A percentile compares a stretch with the other conserved stretches of the same genome.
Evolutionary conservation across 2,113 vertebrate species (phyloP).

Genomic region (Brienomyrus brachyistius): DNA sequence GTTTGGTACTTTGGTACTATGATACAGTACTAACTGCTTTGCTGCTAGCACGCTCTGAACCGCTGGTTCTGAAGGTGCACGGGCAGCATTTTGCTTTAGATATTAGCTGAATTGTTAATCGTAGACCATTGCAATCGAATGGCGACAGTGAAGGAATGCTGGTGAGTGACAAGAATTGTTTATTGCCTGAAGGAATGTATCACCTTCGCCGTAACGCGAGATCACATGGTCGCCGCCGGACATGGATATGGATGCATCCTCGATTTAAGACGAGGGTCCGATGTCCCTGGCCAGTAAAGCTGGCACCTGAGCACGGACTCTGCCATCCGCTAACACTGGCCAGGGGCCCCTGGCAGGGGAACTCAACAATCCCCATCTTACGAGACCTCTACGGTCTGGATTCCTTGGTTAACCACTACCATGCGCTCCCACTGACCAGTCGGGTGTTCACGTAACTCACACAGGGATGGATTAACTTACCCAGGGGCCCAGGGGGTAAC

Average conservation of each 20-base stretch:
- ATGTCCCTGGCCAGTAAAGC: not conserved
- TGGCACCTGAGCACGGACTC: not conserved
- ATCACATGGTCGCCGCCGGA: not conserved
- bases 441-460: not conserved
- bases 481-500: not conserved
- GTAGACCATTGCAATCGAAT: not conserved
- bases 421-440: not conserved
- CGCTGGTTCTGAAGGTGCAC: not conserved
- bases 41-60: not conserved
- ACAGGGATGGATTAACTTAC: not conserved
- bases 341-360: not conserved
- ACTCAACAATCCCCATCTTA: not conserved
- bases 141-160: not conserved
- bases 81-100: not conserved
- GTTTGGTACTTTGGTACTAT: not conserved
- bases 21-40: not conserved
- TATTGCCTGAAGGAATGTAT: not conserved
- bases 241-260: not conserved
- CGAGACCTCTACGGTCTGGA: not conserved
- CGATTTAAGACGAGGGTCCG: not conserved
- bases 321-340: not conserved
- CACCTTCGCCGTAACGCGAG: not conserved
- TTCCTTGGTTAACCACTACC: not conserved
- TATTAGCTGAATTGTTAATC: not conserved
- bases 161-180: not conserved